Conservation (phyloP, 2,113 vertebrate species). For the Delphinus delphis region DNA sequence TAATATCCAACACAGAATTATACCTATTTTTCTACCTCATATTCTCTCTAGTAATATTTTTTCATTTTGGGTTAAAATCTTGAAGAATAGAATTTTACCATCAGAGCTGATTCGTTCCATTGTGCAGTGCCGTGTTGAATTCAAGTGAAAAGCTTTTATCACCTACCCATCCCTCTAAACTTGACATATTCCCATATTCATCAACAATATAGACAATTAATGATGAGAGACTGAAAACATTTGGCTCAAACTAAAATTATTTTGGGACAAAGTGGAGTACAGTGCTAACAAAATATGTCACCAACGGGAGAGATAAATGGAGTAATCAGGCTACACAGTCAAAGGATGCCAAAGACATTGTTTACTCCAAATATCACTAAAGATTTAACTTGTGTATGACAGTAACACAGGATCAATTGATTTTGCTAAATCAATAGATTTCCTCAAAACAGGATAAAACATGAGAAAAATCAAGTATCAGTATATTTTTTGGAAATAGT, state of each 20-base stretch:
- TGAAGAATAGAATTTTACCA: not conserved
- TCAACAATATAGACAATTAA: not conserved
- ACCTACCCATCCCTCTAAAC: not conserved
- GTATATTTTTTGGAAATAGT: too few species aligned
- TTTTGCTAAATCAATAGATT: too few species aligned
- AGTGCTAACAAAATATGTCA: not conserved
- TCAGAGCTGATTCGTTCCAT: not conserved
- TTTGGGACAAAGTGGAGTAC: not conserved
- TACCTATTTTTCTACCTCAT: not conserved
- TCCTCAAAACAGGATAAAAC: too few species aligned
- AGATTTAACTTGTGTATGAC: not conserved
- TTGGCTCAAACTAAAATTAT: not conserved
- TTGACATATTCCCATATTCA: not conserved
- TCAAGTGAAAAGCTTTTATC: not conserved
- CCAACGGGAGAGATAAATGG: not conserved
- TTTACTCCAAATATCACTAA: not conserved
- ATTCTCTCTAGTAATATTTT: not conserved
- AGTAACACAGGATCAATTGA: not conserved
- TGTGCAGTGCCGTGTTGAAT: not conserved
- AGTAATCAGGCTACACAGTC: not conserved
- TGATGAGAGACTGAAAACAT: not conserved
- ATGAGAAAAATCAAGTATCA: too few species aligned
- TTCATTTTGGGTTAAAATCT: not conserved
- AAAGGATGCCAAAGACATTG: not conserved
- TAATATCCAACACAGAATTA: not conserved